phyloP scores from a whole-genome alignment of 35 echinoderm and acorn worm species.

The Apostichopus japonicus region DNA sequence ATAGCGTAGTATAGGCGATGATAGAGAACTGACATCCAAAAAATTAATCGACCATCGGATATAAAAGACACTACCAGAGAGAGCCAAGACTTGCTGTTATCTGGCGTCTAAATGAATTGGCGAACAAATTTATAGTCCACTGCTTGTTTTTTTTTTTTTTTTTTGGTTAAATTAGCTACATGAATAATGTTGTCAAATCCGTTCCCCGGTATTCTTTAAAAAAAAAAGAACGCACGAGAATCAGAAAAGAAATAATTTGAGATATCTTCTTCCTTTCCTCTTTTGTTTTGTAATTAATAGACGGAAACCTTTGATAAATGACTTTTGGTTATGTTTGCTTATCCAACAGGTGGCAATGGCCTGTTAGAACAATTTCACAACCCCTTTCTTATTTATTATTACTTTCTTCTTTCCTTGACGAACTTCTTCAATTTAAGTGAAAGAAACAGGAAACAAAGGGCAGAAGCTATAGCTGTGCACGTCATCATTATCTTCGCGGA shows the following conservation, averaged over 20 bases:
- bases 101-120: too few relatives aligned
- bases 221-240: too few relatives aligned
- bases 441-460: neutral
- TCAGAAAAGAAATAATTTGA: neutral
- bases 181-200: too few relatives aligned
- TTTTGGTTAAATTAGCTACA: too few relatives aligned
- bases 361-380: neutral
- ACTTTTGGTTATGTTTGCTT: neutral
- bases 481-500: neutral
- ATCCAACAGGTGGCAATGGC: neutral
- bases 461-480: neutral
- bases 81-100: too few relatives aligned
- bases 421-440: neutral
- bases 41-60: too few relatives aligned
- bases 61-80: too few relatives aligned
- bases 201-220: too few relatives aligned
- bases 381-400: neutral
- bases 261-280: neutral
- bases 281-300: neutral
- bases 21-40: too few relatives aligned
- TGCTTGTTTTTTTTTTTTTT: too few relatives aligned
- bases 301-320: neutral
- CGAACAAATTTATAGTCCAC: too few relatives aligned
- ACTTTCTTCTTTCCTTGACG: neutral
- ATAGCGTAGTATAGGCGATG: too few relatives aligned